These are phyloP conservation scores for Arenaria interpres DNA, from an alignment of 2,113 vertebrate genomes.

Conservation along the genomic window DNA sequence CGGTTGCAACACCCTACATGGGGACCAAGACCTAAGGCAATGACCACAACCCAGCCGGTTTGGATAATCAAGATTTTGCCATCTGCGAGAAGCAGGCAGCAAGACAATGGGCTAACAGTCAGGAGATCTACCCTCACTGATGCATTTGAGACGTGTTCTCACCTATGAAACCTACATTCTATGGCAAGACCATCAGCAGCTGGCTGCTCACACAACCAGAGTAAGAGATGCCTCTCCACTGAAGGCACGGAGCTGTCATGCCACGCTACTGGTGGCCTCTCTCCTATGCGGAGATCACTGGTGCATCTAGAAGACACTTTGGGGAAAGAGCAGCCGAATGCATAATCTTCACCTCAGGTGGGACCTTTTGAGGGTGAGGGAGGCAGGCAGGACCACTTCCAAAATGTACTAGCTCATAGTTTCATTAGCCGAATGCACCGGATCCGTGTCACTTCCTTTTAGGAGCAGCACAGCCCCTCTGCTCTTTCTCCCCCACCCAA, in stretches of 20 bases:
- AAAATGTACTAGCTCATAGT: not conserved
- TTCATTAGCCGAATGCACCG: not conserved
- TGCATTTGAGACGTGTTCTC: not conserved
- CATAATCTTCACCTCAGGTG: not conserved
- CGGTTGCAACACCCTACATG: fast-evolving
- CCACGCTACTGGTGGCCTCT: not conserved
- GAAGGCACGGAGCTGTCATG: not conserved
- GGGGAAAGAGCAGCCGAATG: not conserved
- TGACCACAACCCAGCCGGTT: not conserved
- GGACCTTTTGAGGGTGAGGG: not conserved
- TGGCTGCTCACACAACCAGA: not conserved
- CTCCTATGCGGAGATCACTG: not conserved
- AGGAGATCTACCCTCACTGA: not conserved
- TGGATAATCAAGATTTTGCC: not conserved
- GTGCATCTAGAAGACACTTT: not conserved
- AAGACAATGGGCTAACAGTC: not conserved
- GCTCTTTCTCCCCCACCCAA: not conserved
- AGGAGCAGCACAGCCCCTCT: not conserved
- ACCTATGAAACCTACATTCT: not conserved
- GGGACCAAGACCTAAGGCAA: not conserved
- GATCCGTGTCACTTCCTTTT: not conserved
- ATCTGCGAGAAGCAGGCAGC: not conserved
- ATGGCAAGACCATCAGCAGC: not conserved
- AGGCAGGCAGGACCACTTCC: not conserved
- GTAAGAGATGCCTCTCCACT: not conserved